A percentile compares a stretch with the other conserved stretches of the same genome.
phyloP scores from a whole-genome alignment of 2,797 vertebrate genomes.

The Miichthys miiuy region DNA sequence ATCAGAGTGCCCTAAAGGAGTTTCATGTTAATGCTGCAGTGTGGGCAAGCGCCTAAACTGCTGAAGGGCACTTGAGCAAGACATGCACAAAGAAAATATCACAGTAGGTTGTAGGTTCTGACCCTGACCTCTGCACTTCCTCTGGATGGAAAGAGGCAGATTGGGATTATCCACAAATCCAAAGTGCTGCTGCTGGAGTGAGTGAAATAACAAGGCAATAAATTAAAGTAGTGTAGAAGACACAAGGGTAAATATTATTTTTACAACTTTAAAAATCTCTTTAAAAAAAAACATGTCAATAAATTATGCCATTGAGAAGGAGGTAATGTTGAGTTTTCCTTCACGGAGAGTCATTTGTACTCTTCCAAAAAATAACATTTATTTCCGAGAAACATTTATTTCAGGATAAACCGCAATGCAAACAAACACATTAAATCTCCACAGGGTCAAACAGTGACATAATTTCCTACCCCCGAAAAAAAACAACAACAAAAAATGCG shows the following conservation, averaged over 20 bases:
- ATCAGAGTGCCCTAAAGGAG: constrained; percentile 38
- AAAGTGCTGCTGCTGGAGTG: constrained; percentile 2
- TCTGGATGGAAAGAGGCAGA: constrained; percentile 7
- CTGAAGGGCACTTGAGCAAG: constrained; percentile 40
- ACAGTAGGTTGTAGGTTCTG: not conserved
- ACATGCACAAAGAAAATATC: constrained; percentile 12
- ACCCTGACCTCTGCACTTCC: constrained; percentile 34
- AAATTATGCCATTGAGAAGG: no score
- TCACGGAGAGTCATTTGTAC: no score
- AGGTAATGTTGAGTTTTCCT: not conserved
- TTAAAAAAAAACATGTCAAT: not conserved
- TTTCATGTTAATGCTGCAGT: constrained; percentile 44
- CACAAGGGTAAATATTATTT: not conserved
- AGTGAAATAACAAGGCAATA: not conserved
- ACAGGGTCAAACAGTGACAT: not conserved
- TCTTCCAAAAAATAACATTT: constrained; percentile 22
- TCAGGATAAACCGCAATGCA: constrained; percentile 1
- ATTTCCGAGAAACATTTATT: constrained; percentile 23
- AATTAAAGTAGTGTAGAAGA: not conserved
- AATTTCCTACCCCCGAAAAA: not conserved
- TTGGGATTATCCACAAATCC: constrained; percentile 24
- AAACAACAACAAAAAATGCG: accelerated
- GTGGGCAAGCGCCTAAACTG: constrained; percentile 29
- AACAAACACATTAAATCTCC: not conserved
- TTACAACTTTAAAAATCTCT: not conserved